A percentile compares a stretch with the other conserved stretches of the same genome.
Conservation (phyloP, 1,140 invertebrate genomes). For the Pseudomyrmex sp. region DNA sequence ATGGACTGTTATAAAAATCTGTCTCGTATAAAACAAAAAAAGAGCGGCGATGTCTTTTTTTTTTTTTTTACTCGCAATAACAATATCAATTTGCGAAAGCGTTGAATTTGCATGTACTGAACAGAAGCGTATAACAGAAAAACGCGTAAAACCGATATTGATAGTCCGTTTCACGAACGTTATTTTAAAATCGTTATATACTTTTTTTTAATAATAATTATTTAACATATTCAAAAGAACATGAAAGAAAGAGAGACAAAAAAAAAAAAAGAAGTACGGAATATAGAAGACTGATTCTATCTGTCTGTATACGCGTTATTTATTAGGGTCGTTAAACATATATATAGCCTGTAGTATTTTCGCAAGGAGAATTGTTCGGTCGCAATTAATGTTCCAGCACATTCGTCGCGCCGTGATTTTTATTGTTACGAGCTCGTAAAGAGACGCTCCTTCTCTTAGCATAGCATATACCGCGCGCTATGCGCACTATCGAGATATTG, state of each 20-base stretch:
- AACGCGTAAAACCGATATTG: neutral
- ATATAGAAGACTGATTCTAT: neutral
- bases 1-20: conserved; percentile 39
- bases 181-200: neutral
- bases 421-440: conserved; percentile 35
- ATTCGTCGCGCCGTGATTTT: conserved; percentile 50
- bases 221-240: too few species aligned
- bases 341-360: neutral
- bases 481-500: conserved; percentile 21
- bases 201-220: neutral
- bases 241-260: too few species aligned
- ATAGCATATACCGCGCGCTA: neutral
- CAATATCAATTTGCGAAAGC: conserved; percentile 28
- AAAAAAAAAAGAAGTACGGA: too few species aligned
- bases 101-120: neutral
- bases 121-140: neutral
- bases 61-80: neutral
- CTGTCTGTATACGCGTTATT: neutral
- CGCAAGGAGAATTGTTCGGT: neutral
- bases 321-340: neutral
- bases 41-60: neutral
- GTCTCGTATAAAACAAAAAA: neutral
- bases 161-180: neutral
- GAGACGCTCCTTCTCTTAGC: conserved; percentile 12
- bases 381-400: conserved; percentile 26